Base-by-base conservation (phyloP, 2,888 invertebrate genomes). In the Athalia cordata region DNA sequence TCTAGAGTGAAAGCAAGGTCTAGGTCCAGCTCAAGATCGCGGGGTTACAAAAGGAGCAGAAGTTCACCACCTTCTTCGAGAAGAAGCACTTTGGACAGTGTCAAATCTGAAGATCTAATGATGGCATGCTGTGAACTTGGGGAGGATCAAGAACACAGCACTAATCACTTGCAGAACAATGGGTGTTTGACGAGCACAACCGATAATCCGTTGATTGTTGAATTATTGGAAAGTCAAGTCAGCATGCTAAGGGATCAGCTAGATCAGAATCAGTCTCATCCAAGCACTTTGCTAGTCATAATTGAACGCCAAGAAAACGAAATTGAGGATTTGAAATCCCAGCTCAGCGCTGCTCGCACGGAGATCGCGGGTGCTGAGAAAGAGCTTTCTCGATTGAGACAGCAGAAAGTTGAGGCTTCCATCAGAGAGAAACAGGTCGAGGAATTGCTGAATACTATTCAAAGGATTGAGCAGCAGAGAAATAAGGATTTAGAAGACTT, bases 381-480 rank as follows among this genome's bases (percentile, higher is more conserved):
- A 80, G 96, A 96, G 87, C 92, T 96, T 80, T 92, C 94, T 76
- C 93, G 95, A 84, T 90, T 96, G 80, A 93, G 95, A 66, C 94
- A 94, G 88, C 89, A 94, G 65, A 94, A 94, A 89, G 91, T 93
- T 49, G 96, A 96, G 84, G 94, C 95, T 72, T 92, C 93, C 72
- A 91, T 93, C 81, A 92, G 94, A 81, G 96, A 96, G 86, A 93
- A 94, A 84, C 93, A 94, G 87, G 94, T 96, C 91, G 95, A 96
- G 82, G 96, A 96, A 84, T 90, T 96, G 81, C 92, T 96, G 62
- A 92, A 92, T 64, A 93, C 94, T n/a, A 91, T 96, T 79, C 95
- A 96, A 86, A 93, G 94, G 85, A 95, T 94, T 80, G 96, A 96
- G 87, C 94, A 94, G 82, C 95, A 96, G 89, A 89, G 95, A 77